A percentile compares a stretch with the other conserved stretches of the same genome.
Conservation (phyloP, 2,113 vertebrate species). For the human (Homo sapiens) region DNA sequence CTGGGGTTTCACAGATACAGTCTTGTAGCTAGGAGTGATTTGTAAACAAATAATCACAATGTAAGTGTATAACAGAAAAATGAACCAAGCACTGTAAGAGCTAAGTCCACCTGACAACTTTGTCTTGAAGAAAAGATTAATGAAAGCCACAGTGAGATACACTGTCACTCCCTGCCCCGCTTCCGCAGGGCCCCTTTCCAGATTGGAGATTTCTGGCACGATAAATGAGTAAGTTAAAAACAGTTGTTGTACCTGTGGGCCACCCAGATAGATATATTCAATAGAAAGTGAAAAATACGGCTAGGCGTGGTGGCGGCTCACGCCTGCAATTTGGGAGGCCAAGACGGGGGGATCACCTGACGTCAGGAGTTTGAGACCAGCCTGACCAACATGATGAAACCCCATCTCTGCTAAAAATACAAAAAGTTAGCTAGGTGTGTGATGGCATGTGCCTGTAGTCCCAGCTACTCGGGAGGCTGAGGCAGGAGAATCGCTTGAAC, state of each 20-base stretch:
- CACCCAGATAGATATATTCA: background rate
- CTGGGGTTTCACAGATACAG: background rate
- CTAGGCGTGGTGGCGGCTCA: too few species aligned
- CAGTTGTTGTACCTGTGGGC: background rate
- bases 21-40: background rate
- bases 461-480: too few species aligned
- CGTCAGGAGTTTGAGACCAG: too few species aligned
- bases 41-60: background rate
- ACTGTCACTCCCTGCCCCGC: rapidly evolving
- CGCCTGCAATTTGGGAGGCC: too few species aligned
- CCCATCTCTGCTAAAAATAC: too few species aligned
- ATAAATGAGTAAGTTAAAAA: background rate
- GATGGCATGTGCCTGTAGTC: too few species aligned
- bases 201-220: background rate
- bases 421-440: too few species aligned
- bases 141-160: background rate
- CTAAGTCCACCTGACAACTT: background rate
- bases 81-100: background rate
- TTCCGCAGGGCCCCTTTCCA: background rate
- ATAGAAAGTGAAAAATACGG: background rate
- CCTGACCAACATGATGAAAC: too few species aligned
- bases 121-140: background rate
- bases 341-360: too few species aligned
- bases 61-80: background rate
- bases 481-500: too few species aligned